Conservation (phyloP, 2,888 invertebrate genomes). For the Autographa gamma region DNA sequence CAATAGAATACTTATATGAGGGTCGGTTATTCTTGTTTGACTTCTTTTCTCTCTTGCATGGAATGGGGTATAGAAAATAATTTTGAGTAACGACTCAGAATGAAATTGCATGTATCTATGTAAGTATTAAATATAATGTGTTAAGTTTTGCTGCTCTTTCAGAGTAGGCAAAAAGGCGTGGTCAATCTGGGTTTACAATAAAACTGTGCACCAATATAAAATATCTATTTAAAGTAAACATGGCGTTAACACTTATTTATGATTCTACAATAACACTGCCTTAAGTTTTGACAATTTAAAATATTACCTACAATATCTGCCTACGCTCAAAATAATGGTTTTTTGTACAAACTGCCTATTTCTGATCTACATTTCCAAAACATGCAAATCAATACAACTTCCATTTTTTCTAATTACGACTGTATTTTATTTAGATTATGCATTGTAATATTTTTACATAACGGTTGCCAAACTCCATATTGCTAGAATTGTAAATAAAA, state of each 20-base stretch:
- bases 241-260: constrained; percentile 12
- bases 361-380: constrained; percentile 11
- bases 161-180: constrained; percentile 51
- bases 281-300: constrained; percentile 16
- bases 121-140: constrained; percentile 38
- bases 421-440: constrained; percentile 29
- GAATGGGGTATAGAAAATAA: constrained; percentile 34
- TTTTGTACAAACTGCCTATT: neutral
- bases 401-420: constrained; percentile 30
- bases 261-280: constrained; percentile 29
- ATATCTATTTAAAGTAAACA: constrained; percentile 18
- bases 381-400: constrained; percentile 24
- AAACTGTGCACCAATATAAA: constrained; percentile 21
- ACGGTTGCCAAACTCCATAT: constrained; percentile 78
- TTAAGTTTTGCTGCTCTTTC: constrained; percentile 42
- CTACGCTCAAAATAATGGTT: neutral
- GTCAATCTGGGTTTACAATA: constrained; percentile 50
- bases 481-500: constrained; percentile 77
- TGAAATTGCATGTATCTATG: constrained; percentile 34
- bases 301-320: neutral
- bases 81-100: constrained; percentile 37
- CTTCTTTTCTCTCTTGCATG: constrained; percentile 17
- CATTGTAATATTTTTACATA: constrained; percentile 47
- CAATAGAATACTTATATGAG: neutral
- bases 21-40: neutral